Conservation (phyloP, 2,888 invertebrate species). For the Parochlus steinenii region DNA sequence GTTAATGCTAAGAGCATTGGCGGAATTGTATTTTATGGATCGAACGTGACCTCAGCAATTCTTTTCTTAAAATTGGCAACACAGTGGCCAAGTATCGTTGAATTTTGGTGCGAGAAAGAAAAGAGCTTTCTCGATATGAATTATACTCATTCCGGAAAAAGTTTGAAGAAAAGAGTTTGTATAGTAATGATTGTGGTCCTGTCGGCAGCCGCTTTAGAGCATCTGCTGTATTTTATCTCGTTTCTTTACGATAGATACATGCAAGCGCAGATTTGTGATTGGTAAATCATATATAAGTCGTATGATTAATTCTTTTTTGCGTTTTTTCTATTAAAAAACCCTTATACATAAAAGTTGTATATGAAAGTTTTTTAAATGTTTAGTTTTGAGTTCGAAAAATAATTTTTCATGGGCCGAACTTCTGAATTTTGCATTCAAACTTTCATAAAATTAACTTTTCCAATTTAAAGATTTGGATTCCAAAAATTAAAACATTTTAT, state of each 20-base stretch:
- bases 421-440: too few relatives aligned
- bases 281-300: conserved; percentile 1
- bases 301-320: too few relatives aligned
- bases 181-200: not conserved
- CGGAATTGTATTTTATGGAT: not conserved
- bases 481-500: too few relatives aligned
- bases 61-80: not conserved
- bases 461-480: too few relatives aligned
- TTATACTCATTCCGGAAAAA: not conserved
- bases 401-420: too few relatives aligned
- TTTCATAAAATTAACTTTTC: too few relatives aligned
- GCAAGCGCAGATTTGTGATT: conserved; percentile 1
- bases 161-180: not conserved
- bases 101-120: not conserved
- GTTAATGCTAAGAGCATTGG: not conserved
- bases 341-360: too few relatives aligned
- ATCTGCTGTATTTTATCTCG: not conserved
- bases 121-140: not conserved
- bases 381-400: too few relatives aligned
- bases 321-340: too few relatives aligned
- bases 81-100: not conserved
- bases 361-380: too few relatives aligned
- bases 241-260: not conserved
- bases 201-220: not conserved
- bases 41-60: not conserved